Evolutionary conservation across 2,797 vertebrate species (phyloP).

Genomic region (Aphelocoma californica): DNA sequence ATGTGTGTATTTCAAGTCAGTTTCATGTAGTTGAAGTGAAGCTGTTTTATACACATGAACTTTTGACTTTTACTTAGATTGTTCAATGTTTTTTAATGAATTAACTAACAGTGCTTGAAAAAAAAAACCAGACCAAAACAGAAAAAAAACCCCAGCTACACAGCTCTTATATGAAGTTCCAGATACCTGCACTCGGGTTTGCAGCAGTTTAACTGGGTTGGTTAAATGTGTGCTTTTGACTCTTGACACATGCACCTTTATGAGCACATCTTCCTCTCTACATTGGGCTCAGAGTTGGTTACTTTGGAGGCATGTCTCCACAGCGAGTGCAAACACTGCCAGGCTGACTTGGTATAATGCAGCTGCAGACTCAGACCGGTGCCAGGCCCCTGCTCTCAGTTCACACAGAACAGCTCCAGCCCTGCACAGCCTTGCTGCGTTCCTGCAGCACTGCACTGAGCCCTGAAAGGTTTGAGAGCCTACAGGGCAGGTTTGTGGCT

Average conservation of each 20-base stretch:
- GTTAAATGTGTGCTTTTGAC: neutral
- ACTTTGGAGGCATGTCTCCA: neutral
- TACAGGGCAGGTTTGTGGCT: neutral
- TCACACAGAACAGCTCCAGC: neutral
- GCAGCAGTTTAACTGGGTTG: neutral
- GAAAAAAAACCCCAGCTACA: accelerated
- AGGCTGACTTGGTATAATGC: neutral
- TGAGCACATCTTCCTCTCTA: neutral
- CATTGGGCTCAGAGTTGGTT: neutral
- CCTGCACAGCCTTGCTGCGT: neutral
- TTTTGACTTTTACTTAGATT: neutral
- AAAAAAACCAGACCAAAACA: neutral
- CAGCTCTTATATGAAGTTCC: neutral
- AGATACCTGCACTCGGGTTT: neutral
- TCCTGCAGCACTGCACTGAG: neutral
- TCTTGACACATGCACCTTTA: neutral
- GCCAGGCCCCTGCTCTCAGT: neutral
- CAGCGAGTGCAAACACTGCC: neutral
- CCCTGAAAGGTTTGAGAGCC: neutral
- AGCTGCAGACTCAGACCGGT: neutral
- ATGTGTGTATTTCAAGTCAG: neutral
- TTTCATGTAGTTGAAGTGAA: neutral
- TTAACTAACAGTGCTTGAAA: neutral
- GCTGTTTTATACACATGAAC: neutral
- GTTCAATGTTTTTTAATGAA: neutral